These are phyloP conservation scores for Brachionus manjavacas DNA, from an alignment of 1,140 invertebrate genomes.

Conservation along the genomic window DNA sequence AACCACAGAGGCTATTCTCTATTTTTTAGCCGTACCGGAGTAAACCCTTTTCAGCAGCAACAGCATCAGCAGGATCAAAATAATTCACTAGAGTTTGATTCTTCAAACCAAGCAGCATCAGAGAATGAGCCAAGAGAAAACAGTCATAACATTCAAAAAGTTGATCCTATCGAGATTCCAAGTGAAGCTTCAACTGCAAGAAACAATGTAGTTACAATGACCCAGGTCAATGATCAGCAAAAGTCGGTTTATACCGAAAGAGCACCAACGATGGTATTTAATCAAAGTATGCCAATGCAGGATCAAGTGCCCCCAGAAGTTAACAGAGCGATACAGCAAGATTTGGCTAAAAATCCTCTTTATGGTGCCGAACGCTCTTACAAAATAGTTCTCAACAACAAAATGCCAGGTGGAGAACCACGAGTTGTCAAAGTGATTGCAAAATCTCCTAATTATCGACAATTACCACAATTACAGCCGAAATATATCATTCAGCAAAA, in stretches of 20 bases:
- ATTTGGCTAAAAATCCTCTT: background rate
- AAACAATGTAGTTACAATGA: background rate
- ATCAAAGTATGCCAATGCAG: background rate
- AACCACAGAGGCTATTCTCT: conserved; percentile 16
- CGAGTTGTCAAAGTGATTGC: background rate
- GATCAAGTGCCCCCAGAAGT: conserved; percentile 19
- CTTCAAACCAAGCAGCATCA: background rate
- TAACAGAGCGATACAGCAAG: conserved; percentile 22
- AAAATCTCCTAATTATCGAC: background rate
- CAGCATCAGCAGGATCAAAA: background rate
- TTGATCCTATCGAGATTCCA: background rate
- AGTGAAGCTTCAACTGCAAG: background rate
- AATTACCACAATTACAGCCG: background rate
- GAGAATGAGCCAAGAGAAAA: background rate
- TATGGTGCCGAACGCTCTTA: background rate
- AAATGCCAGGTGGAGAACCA: background rate
- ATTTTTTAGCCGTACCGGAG: conserved; percentile 4
- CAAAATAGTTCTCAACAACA: conserved; percentile 29
- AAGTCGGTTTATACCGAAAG: background rate
- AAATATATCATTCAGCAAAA: background rate
- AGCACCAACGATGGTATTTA: background rate
- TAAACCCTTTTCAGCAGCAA: conserved; percentile 11
- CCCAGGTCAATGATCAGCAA: background rate
- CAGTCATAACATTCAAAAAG: background rate
- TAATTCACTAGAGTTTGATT: background rate